Evolutionary conservation across 2,888 invertebrate genomes (phyloP).

Genomic region (Buathra laborator): DNA sequence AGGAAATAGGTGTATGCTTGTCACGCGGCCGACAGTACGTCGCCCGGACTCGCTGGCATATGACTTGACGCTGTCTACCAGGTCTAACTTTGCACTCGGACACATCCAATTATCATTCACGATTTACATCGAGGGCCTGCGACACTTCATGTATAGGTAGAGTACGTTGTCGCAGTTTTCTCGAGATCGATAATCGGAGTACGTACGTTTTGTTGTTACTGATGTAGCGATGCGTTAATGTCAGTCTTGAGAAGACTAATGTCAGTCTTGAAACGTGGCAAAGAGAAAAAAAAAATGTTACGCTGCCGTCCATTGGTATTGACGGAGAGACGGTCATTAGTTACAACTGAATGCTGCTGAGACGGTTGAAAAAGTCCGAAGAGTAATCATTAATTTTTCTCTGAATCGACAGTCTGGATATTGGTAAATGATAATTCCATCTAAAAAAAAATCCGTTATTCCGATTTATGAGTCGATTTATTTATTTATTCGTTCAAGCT

Average conservation of each 20-base stretch:
- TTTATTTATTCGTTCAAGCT: no score
- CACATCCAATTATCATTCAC: constrained; percentile 71
- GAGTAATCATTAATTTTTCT: background rate
- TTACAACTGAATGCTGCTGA: background rate
- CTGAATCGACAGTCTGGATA: background rate
- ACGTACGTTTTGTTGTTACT: constrained; percentile 27
- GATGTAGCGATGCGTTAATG: constrained; percentile 15
- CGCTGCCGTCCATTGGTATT: constrained; percentile 2
- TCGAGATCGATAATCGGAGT: constrained; percentile 43
- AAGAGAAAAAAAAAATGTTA: background rate
- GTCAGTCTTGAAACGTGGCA: background rate
- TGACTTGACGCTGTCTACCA: constrained; percentile 13
- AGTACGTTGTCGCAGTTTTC: constrained; percentile 21
- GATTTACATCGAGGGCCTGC: constrained; percentile 60
- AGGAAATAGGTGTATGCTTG: constrained; percentile 65
- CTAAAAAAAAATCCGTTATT: background rate
- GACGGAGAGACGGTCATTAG: constrained; percentile 3
- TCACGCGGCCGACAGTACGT: constrained; percentile 68
- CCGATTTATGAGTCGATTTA: no score
- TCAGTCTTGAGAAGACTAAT: constrained; percentile 18
- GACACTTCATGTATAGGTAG: constrained; percentile 16
- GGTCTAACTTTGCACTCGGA: constrained; percentile 58
- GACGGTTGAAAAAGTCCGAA: background rate
- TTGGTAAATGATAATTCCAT: background rate
- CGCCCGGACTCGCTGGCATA: constrained; percentile 59